Conservation (phyloP, 2,888 invertebrate species). For the Acleris emargana region DNA sequence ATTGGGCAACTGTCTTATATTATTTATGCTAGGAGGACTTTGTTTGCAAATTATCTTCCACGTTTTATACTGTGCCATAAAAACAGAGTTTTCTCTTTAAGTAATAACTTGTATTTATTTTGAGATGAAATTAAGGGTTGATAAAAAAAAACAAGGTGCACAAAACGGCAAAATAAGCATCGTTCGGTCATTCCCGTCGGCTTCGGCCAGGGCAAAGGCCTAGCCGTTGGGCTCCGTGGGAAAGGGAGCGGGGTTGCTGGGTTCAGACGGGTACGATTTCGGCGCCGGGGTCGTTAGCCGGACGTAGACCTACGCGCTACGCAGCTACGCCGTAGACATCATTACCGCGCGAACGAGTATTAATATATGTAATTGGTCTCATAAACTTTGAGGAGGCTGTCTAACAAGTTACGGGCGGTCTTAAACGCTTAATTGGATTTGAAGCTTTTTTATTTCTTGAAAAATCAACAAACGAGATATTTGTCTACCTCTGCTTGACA, state of each 20-base stretch:
- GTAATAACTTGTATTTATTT: too few relatives aligned
- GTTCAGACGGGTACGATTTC: conserved; percentile 71
- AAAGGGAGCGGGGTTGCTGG: conserved; percentile 55
- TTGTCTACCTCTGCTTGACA: too few relatives aligned
- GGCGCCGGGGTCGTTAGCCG: conserved; percentile 72
- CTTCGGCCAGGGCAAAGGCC: conserved; percentile 36
- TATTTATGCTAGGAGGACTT: too few relatives aligned
- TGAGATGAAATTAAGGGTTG: too few relatives aligned
- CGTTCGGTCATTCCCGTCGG: conserved; percentile 24
- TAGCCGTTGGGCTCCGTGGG: conserved; percentile 63
- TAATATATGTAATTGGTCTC: not conserved
- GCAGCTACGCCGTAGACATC: conserved; percentile 75
- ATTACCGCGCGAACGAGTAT: conserved; percentile 40
- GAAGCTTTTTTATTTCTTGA: too few relatives aligned
- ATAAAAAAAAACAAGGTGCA: too few relatives aligned
- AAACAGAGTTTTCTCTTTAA: too few relatives aligned
- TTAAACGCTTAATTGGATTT: not conserved
- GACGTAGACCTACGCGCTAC: conserved; percentile 76
- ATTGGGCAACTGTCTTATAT: too few relatives aligned
- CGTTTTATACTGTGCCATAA: too few relatives aligned
- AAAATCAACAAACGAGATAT: too few relatives aligned
- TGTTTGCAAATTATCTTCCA: too few relatives aligned
- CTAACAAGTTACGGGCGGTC: not conserved
- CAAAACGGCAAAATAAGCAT: not conserved
- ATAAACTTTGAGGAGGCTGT: not conserved